phyloP scores from a whole-genome alignment of 2,888 invertebrate genomes.

The Diaprepes abbreviatus region DNA sequence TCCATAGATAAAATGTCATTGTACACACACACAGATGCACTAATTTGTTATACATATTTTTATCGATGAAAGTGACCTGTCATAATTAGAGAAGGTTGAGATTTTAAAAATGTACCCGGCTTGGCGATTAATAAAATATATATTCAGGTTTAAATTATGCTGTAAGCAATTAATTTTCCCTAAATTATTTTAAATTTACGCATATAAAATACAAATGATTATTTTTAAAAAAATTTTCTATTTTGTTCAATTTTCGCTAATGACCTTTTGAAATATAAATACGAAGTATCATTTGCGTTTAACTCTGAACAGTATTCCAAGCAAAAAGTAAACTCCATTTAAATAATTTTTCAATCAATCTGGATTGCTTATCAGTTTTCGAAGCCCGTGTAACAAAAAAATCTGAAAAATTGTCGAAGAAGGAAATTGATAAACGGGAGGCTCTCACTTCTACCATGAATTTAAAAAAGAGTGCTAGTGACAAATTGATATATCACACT shows the following conservation, averaged over 20 bases:
- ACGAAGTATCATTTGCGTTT: neutral
- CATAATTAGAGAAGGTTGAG: too few species aligned
- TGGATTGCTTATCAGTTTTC: constrained; percentile 48
- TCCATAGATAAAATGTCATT: too few species aligned
- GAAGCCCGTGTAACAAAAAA: constrained; percentile 46
- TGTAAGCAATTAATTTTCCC: too few species aligned
- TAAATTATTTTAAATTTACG: too few species aligned
- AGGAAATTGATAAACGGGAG: constrained; percentile 48
- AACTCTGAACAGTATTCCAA: constrained; percentile 14
- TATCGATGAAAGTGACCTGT: too few species aligned
- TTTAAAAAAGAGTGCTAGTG: constrained; percentile 46
- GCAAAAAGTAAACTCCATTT: constrained; percentile 46
- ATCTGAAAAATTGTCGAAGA: constrained; percentile 47
- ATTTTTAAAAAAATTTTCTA: too few species aligned
- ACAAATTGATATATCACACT: constrained; percentile 48
- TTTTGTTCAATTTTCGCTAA: constrained; percentile 1
- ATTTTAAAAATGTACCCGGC: too few species aligned
- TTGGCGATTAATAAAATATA: too few species aligned
- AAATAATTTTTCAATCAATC: constrained; percentile 50
- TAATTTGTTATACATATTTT: too few species aligned
- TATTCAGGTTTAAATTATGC: too few species aligned
- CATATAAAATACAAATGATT: too few species aligned
- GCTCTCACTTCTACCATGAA: constrained; percentile 47
- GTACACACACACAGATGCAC: too few species aligned
- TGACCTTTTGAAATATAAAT: constrained; percentile 20